These are phyloP conservation scores for Tenthredo notha DNA, from an alignment of 2,888 invertebrate species.

Conservation along the genomic window DNA sequence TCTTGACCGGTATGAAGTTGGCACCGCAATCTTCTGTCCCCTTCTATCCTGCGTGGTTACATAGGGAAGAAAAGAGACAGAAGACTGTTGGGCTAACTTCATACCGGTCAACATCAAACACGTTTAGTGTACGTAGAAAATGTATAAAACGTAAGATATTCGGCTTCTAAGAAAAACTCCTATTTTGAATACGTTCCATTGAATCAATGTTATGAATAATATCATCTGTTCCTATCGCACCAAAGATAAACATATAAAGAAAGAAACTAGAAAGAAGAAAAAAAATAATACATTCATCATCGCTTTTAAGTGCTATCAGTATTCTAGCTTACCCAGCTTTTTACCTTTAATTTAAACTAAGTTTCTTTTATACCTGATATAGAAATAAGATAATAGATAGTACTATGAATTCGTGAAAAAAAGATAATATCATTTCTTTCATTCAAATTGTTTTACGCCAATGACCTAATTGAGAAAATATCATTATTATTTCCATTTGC, in stretches of 20 bases:
- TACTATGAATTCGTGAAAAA: background rate
- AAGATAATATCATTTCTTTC: background rate
- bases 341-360: constrained; percentile 27
- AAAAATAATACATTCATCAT: background rate
- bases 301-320: constrained; percentile 45
- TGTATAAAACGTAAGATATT: constrained; percentile 25
- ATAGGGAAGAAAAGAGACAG: too few relatives aligned
- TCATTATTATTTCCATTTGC: constrained; percentile 32
- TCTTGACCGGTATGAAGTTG: too few relatives aligned
- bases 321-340: constrained; percentile 30
- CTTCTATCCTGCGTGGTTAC: too few relatives aligned
- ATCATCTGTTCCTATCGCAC: constrained; percentile 50
- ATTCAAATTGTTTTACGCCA: constrained; percentile 4
- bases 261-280: background rate
- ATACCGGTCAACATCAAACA: too few relatives aligned
- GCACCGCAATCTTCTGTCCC: too few relatives aligned
- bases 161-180: constrained; percentile 44
- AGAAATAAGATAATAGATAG: background rate
- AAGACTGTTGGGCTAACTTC: too few relatives aligned
- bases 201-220: constrained; percentile 27
- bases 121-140: background rate
- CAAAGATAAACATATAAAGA: constrained; percentile 37
- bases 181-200: constrained; percentile 23
- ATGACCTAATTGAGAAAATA: constrained; percentile 13
- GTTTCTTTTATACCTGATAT: constrained; percentile 42